Percentiles rank a stretch among this genome's conserved stretches.
phyloP scores from a whole-genome alignment of 2,113 vertebrate genomes.

The Phyllopteryx taeniolatus region DNA sequence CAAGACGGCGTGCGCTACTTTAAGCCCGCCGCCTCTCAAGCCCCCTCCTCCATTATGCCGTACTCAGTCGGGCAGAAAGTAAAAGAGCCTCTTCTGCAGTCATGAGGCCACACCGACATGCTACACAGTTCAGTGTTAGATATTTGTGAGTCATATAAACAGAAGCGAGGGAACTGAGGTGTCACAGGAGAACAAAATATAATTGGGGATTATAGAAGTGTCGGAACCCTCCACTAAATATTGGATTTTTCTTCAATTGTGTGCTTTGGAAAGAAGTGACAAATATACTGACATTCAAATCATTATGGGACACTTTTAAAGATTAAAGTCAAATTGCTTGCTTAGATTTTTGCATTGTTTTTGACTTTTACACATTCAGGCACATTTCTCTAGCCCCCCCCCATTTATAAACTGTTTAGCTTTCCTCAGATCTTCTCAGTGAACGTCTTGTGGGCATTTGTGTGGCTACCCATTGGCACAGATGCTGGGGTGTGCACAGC shows the following conservation, averaged over 20 bases:
- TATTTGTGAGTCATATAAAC: constrained; percentile 79
- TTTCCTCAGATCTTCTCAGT: constrained; percentile 61
- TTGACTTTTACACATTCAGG: constrained; percentile 30
- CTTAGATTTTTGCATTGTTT: not conserved
- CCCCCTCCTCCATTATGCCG: constrained; percentile 64
- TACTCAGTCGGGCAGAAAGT: constrained; percentile 76
- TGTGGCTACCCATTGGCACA: constrained; percentile 52
- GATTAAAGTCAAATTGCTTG: not conserved
- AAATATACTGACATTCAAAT: constrained; percentile 63
- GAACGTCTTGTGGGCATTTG: constrained; percentile 9
- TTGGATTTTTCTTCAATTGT: constrained; percentile 66
- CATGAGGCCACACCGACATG: constrained; percentile 73
- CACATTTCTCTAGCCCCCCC: not conserved
- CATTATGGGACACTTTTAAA: constrained; percentile 44
- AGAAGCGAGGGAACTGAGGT: constrained; percentile 66
- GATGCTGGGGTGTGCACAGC: constrained; percentile 65
- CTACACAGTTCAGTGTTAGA: constrained; percentile 73
- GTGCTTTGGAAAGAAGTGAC: constrained; percentile 68
- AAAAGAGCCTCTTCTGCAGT: constrained; percentile 72
- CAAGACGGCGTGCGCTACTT: constrained; percentile 61
- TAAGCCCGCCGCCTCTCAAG: constrained; percentile 71
- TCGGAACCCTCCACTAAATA: constrained; percentile 74
- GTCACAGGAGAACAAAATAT: constrained; percentile 47
- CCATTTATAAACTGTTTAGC: constrained; percentile 71
- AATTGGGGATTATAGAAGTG: constrained; percentile 80